Base-by-base conservation (phyloP, 1,140 invertebrate genomes). In the Tyrophagus putrescentiae region DNA sequence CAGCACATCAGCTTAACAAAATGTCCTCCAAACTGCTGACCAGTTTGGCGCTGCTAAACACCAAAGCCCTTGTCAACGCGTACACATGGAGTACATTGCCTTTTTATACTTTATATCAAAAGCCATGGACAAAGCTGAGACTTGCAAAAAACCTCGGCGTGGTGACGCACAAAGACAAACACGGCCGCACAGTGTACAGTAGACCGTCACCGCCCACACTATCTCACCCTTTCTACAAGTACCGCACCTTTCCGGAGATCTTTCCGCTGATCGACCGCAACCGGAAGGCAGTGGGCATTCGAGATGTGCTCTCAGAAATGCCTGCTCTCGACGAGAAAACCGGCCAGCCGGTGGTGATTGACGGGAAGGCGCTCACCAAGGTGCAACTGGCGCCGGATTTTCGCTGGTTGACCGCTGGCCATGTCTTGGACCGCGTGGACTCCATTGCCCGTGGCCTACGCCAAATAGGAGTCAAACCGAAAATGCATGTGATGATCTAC, bases 341-440 rank as follows among this genome's bases (percentile, higher is more conserved):
- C 50, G 57, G 57, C 6, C 31, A 28, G 2, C 23, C 21, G 34
- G 33, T 44, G 11, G 50, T n/a, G n/a, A 16, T 59, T 59, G 41
- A 44, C 25, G 36, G 16, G 33, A 1, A 16, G 2, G 27, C 28
- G 11, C 50, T 44, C 18, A 44, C 16, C 1, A 18, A 29, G 9
- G 23, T 42, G 7, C 9, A 44, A 44, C 25, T 42, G 11, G 16
- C 18, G 44, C 13, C 29, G 2, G 36, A 42, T 13, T 98, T 98
- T 73, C 78, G 82, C 63, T 99, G 93, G 93, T 81, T 84, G 57
- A 83, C 82, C 4, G 97, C 82, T 71, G 73, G 75, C 21, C 84
- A 94, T 67, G 80, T 93, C 28, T 83, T 90, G 66, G 71, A 75
- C 1, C 72, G 84, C 66, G 81, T 87, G 4, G 72, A 77, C 0